These are phyloP conservation scores for Drosophila infuscata DNA, from an alignment of 2,888 invertebrate genomes.

Conservation along the genomic window DNA sequence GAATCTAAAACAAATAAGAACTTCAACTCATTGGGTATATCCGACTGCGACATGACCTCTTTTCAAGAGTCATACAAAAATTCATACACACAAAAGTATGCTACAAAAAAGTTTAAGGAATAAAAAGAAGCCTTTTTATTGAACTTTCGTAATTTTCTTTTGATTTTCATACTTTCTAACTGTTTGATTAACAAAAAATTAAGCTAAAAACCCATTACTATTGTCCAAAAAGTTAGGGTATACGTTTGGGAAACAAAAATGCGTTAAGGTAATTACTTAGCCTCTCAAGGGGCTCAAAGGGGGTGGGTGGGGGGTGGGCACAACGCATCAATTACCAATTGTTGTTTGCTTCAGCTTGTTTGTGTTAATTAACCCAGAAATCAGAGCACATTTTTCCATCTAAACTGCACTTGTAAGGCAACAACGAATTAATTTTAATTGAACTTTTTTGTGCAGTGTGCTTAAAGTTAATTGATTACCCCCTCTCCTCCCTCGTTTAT, in stretches of 20 bases:
- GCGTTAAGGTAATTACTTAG: conserved; percentile 57
- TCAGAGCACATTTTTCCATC: conserved; percentile 39
- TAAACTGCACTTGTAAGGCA: conserved; percentile 13
- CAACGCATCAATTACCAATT: conserved; percentile 75
- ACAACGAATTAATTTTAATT: conserved; percentile 26
- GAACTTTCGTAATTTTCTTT: not conserved
- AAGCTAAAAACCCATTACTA: not conserved
- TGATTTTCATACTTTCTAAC: not conserved
- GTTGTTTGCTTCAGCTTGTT: conserved; percentile 47
- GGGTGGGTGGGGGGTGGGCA: not conserved
- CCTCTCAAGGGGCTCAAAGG: not conserved
- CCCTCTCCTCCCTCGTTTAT: not conserved
- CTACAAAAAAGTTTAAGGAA: conserved; percentile 1
- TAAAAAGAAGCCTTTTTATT: not conserved
- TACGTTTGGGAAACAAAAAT: conserved; percentile 14
- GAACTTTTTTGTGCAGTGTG: conserved; percentile 42
- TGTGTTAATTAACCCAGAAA: conserved; percentile 71
- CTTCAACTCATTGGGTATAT: not conserved
- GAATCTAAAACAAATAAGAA: conserved; percentile 33
- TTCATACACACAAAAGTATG: conserved; percentile 4
- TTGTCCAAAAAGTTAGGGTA: not conserved
- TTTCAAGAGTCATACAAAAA: not conserved
- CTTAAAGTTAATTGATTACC: conserved; percentile 21
- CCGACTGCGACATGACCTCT: conserved; percentile 17
- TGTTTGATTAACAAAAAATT: not conserved